Base-by-base conservation (phyloP, 2,113 vertebrate species). In the Mustela nigripes region DNA sequence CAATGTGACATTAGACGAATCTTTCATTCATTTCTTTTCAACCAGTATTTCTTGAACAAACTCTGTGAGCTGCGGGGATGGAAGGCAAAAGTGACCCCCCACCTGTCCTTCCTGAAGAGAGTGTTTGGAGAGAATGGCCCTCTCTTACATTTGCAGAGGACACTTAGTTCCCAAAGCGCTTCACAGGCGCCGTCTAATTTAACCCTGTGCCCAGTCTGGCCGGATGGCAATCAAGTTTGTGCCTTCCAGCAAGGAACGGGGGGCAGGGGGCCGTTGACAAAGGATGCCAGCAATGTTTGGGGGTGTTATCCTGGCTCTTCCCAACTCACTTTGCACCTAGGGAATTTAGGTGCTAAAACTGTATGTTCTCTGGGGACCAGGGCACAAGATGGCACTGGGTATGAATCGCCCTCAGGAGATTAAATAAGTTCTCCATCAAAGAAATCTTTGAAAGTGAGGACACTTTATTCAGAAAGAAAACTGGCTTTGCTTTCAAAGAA, bases 361-460 rank as follows among this genome's bases (percentile, higher is more conserved):
- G 7, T 6, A 0, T 63, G n/a, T 65, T 45, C 42, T 89, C 78
- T 82, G 36, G 58, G 42, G 53, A 71, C 50, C 69, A 2, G 42
- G 48, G 26, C 58, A 82, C 7, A 73, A 65, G 71, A 14, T 18
- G 69, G 53, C 48, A 26, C 42, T 36, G 42, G 26, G 11, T 80
- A 60, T 92, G 16, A 80, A 62, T 18, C 90, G 50, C 4, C 7
- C 79, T 87, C 2, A 16, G 42, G 67, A 95, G 62, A 87, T 62
- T 89, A 95, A 93, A 85, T 69, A 93, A 39, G 10, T 56, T 79
- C 45, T n/a, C n/a, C 39, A 94, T 97, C 65, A 89, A 95, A 94
- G 78, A 97, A 60, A 85, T 82, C n/a, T 91, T 91, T 95, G 36
- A 95, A 94, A 81, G 45, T 33, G 62, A 74, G 39, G 67, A 82